These are phyloP conservation scores for Aurelia aurita DNA, from an alignment of 30 jellyfish, hydroid and myxozoan genomes.

Conservation along the genomic window DNA sequence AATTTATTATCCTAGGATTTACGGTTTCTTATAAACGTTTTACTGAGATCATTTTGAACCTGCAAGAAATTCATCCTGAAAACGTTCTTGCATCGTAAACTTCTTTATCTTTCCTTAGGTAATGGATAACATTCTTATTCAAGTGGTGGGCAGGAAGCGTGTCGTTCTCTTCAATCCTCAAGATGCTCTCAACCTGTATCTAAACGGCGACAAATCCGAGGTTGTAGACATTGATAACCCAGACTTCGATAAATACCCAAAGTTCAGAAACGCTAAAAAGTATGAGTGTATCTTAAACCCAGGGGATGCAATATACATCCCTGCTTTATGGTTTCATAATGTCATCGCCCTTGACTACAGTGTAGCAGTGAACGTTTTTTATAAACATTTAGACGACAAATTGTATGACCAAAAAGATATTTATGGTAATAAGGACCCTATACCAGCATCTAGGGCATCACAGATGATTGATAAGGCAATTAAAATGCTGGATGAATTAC, in stretches of 20 bases:
- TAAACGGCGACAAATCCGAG: conserved; percentile 92
- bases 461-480: conserved; percentile 80
- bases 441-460: conserved; percentile 76
- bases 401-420: conserved; percentile 81
- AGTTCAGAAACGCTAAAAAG: conserved; percentile 53
- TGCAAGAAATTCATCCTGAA: no score
- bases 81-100: no score
- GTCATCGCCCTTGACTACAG: conserved; percentile 77
- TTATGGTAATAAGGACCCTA: conserved; percentile 92
- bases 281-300: conserved; percentile 74
- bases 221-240: conserved; percentile 87
- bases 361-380: conserved; percentile 82
- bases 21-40: no score
- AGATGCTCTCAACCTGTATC: conserved; percentile 78
- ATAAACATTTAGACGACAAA: conserved; percentile 65
- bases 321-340: conserved; percentile 97
- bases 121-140: conserved; percentile 89
- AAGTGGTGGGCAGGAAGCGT: conserved; percentile 77
- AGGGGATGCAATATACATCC: conserved; percentile 92
- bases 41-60: no score
- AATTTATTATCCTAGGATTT: no score
- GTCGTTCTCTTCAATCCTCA: conserved; percentile 83
- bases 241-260: conserved; percentile 71
- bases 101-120: conserved; percentile 45
- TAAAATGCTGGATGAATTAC: conserved; percentile 71